Percentiles rank a stretch among this genome's conserved stretches.
phyloP scores from a whole-genome alignment of 2,113 vertebrate genomes.

The Menura novaehollandiae region DNA sequence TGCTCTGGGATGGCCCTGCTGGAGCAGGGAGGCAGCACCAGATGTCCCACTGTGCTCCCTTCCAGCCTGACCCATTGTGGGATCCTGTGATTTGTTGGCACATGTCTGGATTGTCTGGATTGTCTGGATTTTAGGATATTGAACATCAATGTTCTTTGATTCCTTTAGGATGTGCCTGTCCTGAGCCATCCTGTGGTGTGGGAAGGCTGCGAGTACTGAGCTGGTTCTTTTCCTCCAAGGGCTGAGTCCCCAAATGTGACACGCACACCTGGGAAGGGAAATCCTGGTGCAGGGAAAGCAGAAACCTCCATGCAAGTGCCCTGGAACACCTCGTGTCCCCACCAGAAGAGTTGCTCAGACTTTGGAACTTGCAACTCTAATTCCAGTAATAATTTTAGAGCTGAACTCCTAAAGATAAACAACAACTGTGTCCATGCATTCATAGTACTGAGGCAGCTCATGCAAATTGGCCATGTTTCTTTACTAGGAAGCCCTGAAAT shows the following conservation, averaged over 20 bases:
- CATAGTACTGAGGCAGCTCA: background rate
- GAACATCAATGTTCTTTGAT: accelerated
- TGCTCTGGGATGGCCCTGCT: background rate
- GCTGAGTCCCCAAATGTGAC: no score
- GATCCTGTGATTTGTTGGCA: accelerated
- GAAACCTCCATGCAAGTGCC: background rate
- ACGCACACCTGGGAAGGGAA: background rate
- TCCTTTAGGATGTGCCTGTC: no score
- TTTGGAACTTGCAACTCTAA: background rate
- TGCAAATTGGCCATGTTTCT: background rate
- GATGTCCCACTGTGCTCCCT: background rate
- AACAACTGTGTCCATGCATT: accelerated
- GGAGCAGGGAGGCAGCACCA: background rate
- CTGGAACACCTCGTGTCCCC: background rate
- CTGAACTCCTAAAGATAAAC: background rate
- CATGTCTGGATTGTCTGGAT: accelerated
- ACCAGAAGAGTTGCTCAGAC: background rate
- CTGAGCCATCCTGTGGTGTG: background rate
- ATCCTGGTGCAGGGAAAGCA: background rate
- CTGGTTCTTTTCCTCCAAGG: background rate
- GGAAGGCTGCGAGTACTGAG: background rate
- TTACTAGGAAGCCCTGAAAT: background rate
- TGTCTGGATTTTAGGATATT: background rate
- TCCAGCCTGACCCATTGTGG: accelerated
- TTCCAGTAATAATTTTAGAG: background rate